A percentile compares a stretch with the other conserved stretches of the same genome.
These are phyloP conservation scores for Hecatera dysodea DNA, from an alignment of 2,888 invertebrate genomes.

Conservation along the genomic window DNA sequence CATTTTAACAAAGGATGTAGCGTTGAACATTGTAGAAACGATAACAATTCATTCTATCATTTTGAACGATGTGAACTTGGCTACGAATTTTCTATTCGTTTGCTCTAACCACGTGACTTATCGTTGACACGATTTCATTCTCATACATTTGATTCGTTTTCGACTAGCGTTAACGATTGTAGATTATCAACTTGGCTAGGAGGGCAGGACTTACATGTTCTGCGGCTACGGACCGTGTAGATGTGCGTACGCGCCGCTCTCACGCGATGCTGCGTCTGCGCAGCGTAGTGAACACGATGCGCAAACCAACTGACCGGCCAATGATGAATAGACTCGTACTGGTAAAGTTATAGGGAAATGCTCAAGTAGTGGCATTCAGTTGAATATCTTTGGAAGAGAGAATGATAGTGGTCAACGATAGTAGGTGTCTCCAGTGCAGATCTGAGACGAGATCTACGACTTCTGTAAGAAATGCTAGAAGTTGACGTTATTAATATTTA, in stretches of 20 bases:
- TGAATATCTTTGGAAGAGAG: not conserved
- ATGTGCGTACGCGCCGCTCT: constrained; percentile 2
- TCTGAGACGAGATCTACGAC: not conserved
- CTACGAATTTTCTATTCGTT: too few relatives aligned
- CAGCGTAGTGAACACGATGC: constrained; percentile 21
- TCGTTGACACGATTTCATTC: too few relatives aligned
- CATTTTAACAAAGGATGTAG: too few relatives aligned
- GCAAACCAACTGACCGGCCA: constrained; percentile 1
- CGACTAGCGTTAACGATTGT: too few relatives aligned
- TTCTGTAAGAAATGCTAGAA: too few relatives aligned
- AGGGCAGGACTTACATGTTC: not conserved
- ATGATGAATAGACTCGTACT: not conserved
- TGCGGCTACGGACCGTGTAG: not conserved
- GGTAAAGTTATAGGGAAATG: not conserved
- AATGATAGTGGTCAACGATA: not conserved
- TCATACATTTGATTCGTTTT: too few relatives aligned
- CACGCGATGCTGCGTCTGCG: constrained; percentile 6
- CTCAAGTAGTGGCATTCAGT: not conserved
- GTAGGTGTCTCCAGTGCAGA: not conserved
- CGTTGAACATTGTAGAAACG: too few relatives aligned
- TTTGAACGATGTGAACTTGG: too few relatives aligned
- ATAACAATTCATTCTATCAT: too few relatives aligned
- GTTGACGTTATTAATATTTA: too few relatives aligned
- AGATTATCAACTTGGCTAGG: too few relatives aligned
- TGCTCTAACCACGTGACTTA: too few relatives aligned